A percentile compares a stretch with the other conserved stretches of the same genome.
Conservation (phyloP, 2,888 invertebrate genomes). For the Apodemia mormo region DNA sequence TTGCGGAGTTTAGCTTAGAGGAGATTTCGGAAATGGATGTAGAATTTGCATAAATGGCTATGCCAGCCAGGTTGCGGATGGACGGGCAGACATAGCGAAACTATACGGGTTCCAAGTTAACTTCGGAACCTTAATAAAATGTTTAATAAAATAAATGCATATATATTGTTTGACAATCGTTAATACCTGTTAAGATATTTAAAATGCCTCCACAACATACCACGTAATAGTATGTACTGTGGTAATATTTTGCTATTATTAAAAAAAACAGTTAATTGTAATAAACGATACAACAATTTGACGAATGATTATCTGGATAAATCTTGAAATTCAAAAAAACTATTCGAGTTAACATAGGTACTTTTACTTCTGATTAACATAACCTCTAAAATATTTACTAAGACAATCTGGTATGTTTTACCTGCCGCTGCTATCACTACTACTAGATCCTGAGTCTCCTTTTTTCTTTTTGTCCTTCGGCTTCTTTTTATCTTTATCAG, state of each 20-base stretch:
- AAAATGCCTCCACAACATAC: background rate
- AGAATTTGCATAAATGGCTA: no score
- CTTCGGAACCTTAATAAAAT: no score
- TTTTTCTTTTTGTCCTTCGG: conserved; percentile 84
- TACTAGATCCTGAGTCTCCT: conserved; percentile 88
- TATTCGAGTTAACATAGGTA: background rate
- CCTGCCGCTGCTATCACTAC: conserved; percentile 90
- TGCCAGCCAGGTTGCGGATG: no score
- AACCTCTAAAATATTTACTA: conserved; percentile 28
- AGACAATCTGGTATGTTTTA: conserved; percentile 39
- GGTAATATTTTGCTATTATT: no score
- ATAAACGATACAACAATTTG: background rate
- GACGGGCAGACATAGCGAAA: no score
- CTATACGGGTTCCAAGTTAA: no score
- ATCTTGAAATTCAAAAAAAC: background rate
- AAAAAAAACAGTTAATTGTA: background rate
- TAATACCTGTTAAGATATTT: no score
- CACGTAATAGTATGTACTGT: no score
- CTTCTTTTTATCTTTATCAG: conserved; percentile 88
- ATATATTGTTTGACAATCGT: no score
- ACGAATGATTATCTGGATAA: background rate
- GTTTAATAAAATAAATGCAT: no score
- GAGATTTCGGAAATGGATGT: no score
- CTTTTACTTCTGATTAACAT: conserved; percentile 18
- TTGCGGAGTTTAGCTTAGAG: no score